phyloP scores from a whole-genome alignment of 2,888 invertebrate species.

The Seira musarum region DNA sequence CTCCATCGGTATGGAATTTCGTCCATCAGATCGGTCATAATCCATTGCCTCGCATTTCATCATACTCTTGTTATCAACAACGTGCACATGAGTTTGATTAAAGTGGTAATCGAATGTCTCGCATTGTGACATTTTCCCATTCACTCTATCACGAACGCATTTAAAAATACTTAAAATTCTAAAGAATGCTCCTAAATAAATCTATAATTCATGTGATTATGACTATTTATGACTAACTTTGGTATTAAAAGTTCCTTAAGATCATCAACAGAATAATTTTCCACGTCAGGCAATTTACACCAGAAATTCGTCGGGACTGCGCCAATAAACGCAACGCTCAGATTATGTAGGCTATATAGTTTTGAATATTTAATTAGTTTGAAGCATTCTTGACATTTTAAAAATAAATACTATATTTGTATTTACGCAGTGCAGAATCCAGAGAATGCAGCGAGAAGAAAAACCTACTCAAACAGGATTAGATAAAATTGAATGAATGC shows the following conservation, averaged over 20 bases:
- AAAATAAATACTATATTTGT: not conserved
- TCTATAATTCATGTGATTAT: too few species aligned
- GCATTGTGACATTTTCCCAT: conserved; percentile 26
- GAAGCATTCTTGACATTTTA: not conserved
- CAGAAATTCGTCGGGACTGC: conserved; percentile 50
- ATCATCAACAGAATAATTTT: conserved; percentile 27
- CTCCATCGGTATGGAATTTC: conserved; percentile 19
- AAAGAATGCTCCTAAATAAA: too few species aligned
- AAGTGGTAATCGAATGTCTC: too few species aligned
- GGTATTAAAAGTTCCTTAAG: conserved; percentile 44
- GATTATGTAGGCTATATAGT: conserved; percentile 49
- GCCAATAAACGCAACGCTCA: conserved; percentile 51
- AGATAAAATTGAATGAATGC: too few species aligned
- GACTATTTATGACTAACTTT: too few species aligned
- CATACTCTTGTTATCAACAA: not conserved
- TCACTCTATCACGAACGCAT: not conserved
- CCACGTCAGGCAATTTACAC: conserved; percentile 39
- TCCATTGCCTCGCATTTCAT: not conserved
- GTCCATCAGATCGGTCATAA: conserved; percentile 13
- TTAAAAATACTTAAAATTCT: not conserved
- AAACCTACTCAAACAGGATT: too few species aligned
- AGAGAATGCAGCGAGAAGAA: conserved; percentile 35
- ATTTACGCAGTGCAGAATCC: conserved; percentile 49
- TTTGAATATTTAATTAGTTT: not conserved
- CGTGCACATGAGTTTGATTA: too few species aligned